Conservation (phyloP, 2,113 vertebrate species). For the Cyanistes caeruleus region DNA sequence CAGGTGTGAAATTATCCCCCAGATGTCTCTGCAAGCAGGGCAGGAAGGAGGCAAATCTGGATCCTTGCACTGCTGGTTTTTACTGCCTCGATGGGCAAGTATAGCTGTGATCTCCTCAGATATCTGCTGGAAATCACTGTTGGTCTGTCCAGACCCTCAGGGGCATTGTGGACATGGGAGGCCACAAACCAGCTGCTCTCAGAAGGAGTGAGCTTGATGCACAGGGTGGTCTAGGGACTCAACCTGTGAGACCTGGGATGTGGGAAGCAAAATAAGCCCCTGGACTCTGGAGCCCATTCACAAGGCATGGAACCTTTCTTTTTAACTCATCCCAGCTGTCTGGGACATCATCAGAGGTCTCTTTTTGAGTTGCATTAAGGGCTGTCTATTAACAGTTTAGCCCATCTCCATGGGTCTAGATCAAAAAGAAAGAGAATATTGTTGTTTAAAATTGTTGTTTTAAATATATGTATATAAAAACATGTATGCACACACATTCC, state of each 20-base stretch:
- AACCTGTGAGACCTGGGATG: rapidly evolving
- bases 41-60: neutral
- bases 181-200: neutral
- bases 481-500: neutral
- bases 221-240: neutral
- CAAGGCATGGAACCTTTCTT: neutral
- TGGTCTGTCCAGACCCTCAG: neutral
- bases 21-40: neutral
- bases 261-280: neutral
- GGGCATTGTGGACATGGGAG: neutral
- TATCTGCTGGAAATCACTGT: neutral
- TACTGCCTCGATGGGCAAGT: neutral
- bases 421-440: neutral
- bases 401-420: neutral
- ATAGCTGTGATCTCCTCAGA: neutral
- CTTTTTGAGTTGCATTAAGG: neutral
- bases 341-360: neutral
- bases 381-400: neutral
- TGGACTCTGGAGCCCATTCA: neutral
- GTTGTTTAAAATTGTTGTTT: neutral
- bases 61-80: neutral
- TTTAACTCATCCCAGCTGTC: neutral
- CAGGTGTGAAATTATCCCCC: neutral
- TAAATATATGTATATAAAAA: neutral
- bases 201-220: neutral